Percentiles rank a stretch among this genome's conserved stretches.
Conservation (phyloP, 2,888 invertebrate species). For the Nemoura dubitans region DNA sequence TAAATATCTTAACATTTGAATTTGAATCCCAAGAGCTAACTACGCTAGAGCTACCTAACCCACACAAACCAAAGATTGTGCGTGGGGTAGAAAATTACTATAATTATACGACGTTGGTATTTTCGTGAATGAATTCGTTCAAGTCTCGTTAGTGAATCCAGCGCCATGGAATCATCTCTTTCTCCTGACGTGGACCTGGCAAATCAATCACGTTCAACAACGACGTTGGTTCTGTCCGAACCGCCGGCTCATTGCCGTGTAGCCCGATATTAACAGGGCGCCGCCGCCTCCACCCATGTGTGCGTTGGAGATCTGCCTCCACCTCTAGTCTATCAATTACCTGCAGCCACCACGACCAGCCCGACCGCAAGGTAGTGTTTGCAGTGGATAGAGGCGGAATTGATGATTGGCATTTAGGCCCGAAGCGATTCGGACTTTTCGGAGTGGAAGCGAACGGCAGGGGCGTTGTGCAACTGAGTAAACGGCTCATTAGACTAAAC, state of each 20-base stretch:
- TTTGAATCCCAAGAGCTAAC: no score
- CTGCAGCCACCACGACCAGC: neutral
- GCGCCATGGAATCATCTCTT: neutral
- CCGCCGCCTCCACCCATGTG: neutral
- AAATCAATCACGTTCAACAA: neutral
- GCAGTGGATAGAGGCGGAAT: slow-evolving; percentile 33
- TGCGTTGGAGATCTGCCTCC: neutral
- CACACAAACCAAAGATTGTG: no score
- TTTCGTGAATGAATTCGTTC: no score
- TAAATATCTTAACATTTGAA: no score
- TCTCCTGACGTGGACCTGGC: neutral
- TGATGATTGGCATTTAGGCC: slow-evolving; percentile 27
- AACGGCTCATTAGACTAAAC: no score
- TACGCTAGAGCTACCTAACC: no score
- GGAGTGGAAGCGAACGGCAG: no score
- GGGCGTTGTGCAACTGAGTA: no score
- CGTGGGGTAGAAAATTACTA: no score
- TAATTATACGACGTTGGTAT: no score
- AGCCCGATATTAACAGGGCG: neutral
- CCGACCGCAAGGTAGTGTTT: slow-evolving; percentile 9
- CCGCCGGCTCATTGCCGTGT: neutral
- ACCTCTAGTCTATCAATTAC: slow-evolving; percentile 29
- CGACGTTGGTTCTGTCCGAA: neutral
- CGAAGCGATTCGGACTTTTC: no score
- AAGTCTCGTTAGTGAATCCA: neutral